Percentiles rank a stretch among this genome's conserved stretches.
phyloP scores from a whole-genome alignment of 2,113 vertebrate genomes.

The Campylorhamphus procurvoides region DNA sequence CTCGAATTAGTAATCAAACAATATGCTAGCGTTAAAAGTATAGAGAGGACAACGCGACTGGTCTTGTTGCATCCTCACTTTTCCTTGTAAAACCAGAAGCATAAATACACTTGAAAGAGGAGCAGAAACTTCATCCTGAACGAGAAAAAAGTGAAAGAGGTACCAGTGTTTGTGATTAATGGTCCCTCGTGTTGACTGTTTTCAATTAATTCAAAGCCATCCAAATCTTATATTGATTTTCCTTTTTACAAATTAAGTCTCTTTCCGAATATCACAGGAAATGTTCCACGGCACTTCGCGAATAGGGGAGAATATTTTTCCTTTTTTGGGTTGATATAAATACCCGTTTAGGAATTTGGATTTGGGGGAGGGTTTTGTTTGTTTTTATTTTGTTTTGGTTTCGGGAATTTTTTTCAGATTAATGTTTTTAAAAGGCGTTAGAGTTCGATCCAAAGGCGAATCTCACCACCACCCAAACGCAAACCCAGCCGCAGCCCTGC shows the following conservation, averaged over 20 bases:
- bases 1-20: conserved; percentile 92
- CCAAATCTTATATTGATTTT: conserved; percentile 32
- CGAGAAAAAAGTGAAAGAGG: neutral
- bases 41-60: conserved; percentile 73
- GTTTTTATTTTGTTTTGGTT: neutral
- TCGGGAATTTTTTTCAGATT: neutral
- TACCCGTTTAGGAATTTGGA: neutral
- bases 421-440: neutral
- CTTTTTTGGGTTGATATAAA: neutral
- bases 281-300: neutral
- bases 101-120: conserved; percentile 43
- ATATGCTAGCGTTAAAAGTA: conserved; percentile 81
- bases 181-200: conserved; percentile 53
- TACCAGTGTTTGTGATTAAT: conserved; percentile 35
- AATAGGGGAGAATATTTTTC: neutral
- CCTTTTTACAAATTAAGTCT: conserved; percentile 39
- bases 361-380: neutral
- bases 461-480: neutral
- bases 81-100: conserved; percentile 67
- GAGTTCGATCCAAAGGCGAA: neutral
- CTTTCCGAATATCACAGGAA: neutral
- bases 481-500: conserved; percentile 17
- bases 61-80: conserved; percentile 74
- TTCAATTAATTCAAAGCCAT: conserved; percentile 67
- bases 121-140: conserved; percentile 44